Conservation (phyloP, 2,888 invertebrate genomes). For the Lepidochrysops patricia region DNA sequence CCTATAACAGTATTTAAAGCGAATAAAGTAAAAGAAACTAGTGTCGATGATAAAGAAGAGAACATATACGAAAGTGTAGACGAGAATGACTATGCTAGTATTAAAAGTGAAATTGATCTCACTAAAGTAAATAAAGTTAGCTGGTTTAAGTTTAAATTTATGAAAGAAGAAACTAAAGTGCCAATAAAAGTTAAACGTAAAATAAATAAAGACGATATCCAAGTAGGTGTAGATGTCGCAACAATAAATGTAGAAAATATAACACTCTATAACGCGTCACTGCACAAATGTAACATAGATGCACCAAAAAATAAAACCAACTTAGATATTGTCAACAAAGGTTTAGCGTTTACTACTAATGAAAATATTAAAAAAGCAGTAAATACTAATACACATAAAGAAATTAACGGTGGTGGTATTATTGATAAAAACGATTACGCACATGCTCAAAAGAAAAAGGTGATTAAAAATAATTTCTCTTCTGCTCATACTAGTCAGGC, state of each 20-base stretch:
- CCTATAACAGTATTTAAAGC: background rate
- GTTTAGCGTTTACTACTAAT: slow-evolving; percentile 79
- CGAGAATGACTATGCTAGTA: slow-evolving; percentile 19
- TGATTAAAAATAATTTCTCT: background rate
- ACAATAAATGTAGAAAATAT: slow-evolving; percentile 21
- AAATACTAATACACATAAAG: slow-evolving; percentile 6
- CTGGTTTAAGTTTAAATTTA: slow-evolving; percentile 9
- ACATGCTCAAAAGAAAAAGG: background rate
- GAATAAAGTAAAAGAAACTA: slow-evolving; percentile 1
- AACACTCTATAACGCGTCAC: slow-evolving; percentile 7
- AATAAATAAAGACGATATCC: slow-evolving; percentile 54
- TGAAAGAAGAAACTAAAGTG: slow-evolving; percentile 16
- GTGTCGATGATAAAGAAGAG: slow-evolving; percentile 14
- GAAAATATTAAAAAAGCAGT: slow-evolving; percentile 42
- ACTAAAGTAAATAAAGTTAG: slow-evolving; percentile 6
- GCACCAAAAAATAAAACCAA: slow-evolving; percentile 32
- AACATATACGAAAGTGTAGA: slow-evolving; percentile 22
- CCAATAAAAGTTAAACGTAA: slow-evolving; percentile 39
- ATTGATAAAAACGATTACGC: background rate
- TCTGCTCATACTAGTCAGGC: background rate
- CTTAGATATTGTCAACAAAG: slow-evolving; percentile 74
- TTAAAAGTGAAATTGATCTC: slow-evolving; percentile 19
- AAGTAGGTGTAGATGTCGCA: slow-evolving; percentile 34
- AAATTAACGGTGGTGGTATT: background rate
- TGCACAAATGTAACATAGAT: background rate